These are phyloP conservation scores for Zoroaster sp. DNA, from an alignment of 53 echinoderm and acorn worm genomes.

Conservation along the genomic window DNA sequence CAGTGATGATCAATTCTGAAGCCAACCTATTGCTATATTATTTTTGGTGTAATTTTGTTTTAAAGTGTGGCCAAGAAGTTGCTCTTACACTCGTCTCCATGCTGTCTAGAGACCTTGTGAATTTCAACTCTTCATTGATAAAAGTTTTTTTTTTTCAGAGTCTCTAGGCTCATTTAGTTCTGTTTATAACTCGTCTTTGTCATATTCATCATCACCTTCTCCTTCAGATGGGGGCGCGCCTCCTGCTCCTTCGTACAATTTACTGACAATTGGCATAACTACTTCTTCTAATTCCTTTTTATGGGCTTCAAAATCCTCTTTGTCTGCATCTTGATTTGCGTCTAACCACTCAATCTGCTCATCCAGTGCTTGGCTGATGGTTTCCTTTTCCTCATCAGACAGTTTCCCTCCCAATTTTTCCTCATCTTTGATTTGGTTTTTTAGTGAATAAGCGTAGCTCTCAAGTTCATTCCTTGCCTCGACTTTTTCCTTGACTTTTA, in stretches of 20 bases:
- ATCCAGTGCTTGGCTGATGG: constrained; percentile 75
- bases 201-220: constrained; percentile 69
- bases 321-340: constrained; percentile 94
- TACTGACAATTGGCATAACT: constrained; percentile 88
- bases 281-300: constrained; percentile 94
- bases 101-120: constrained; percentile 32
- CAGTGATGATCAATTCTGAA: too few relatives aligned
- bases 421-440: constrained; percentile 95
- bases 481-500: constrained; percentile 82
- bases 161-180: constrained; percentile 27
- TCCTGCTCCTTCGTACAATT: constrained; percentile 95
- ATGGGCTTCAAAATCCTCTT: constrained; percentile 88
- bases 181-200: constrained; percentile 89
- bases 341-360: constrained; percentile 98
- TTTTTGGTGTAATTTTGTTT: neutral
- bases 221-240: constrained; percentile 56
- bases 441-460: constrained; percentile 93
- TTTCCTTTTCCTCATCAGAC: constrained; percentile 87
- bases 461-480: constrained; percentile 95
- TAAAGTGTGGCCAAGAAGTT: neutral
- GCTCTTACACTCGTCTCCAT: neutral
- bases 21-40: neutral
- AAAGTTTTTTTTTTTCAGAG: constrained; percentile 23
- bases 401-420: constrained; percentile 95
- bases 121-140: neutral